Evolutionary conservation across 2,888 invertebrate species (phyloP).

Genomic region (Pycnomerus fuliginosus): DNA sequence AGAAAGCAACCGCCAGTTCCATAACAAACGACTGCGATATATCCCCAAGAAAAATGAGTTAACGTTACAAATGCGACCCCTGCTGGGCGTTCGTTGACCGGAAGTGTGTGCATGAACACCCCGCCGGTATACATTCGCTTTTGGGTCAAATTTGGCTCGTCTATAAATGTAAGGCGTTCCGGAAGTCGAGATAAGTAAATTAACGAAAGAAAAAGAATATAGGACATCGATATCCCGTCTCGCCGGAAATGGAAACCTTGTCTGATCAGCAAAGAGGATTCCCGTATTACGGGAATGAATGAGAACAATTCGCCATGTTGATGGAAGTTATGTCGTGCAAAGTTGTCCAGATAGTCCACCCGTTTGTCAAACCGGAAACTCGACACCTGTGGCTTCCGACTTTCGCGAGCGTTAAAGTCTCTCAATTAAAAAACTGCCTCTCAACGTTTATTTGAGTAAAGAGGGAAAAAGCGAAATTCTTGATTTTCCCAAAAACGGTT

Average conservation of each 20-base stretch:
- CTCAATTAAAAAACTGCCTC: conserved; percentile 3
- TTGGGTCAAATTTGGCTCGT: no score
- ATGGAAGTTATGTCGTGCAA: conserved; percentile 8
- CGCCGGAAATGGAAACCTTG: conserved; percentile 23
- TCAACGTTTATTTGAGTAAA: no score
- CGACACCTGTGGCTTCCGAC: conserved; percentile 11
- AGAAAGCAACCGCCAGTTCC: no score
- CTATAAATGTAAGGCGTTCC: conserved; percentile 12
- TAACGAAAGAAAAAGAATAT: conserved; percentile 24
- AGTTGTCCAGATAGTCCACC: not conserved
- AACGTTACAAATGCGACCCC: no score
- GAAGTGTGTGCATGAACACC: no score
- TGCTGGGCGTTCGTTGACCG: no score
- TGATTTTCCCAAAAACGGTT: no score
- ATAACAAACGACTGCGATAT: no score
- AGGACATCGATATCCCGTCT: conserved; percentile 28
- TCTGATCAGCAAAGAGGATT: conserved; percentile 29
- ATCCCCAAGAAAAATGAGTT: no score
- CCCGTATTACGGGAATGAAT: conserved; percentile 10
- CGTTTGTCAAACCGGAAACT: conserved; percentile 4
- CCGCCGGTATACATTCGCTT: no score
- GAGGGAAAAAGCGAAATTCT: no score
- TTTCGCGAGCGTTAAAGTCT: conserved; percentile 14
- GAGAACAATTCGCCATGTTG: conserved; percentile 8
- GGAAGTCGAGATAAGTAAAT: conserved; percentile 28